Evolutionary conservation across 2,113 vertebrate species (phyloP), one percentile per base, ranked within the genome.

Genomic region (Larimichthys polyactis): DNA sequence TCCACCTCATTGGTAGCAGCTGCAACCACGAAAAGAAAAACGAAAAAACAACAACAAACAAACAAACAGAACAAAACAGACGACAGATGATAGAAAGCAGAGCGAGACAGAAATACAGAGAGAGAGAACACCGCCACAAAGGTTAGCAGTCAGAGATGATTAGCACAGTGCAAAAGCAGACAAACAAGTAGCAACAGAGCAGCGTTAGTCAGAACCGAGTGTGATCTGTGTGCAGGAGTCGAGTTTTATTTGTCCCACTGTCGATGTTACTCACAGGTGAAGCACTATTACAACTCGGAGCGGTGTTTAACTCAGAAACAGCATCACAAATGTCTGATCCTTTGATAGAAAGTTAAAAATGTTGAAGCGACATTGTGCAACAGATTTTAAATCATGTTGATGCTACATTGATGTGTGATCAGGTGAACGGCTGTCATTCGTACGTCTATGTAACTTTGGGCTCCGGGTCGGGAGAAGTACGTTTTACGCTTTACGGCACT

Each of bases 1-100:
- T 99, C 98, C 98, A 99, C 98, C 96, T 99, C 98, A 99, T 99
- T 99, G 96, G 98, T 97, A 97, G 97, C 98, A 97, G 98, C 98
- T 96, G 98, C 96, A 97, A 97, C 94, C 89, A 86, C 86, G 85
- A 49, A 49, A 82, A 89, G 96, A 94, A 96, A 94, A 73, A 27
- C 20, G 24, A 24, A 24, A 24, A 24, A 24, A 24, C 24, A 24
- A 24, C 24, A 24, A 24, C 24, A 24, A 24, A 24, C 24, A 24
- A 24, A 75, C 36, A 36, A 36, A 36, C 36, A 36, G 8, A 36
- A 36, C 36, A 36, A 79, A 65, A 63, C 9, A 79, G 74, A 92
- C 65, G 93, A 95, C 64, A 88, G 81, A 90, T 89, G 89, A 91
- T 54, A 87, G 85, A 96, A 94, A 93, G 95, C 95, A 90, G 85